phyloP scores from a whole-genome alignment of 2,113 vertebrate species.

The Phrynosoma blainvillii region DNA sequence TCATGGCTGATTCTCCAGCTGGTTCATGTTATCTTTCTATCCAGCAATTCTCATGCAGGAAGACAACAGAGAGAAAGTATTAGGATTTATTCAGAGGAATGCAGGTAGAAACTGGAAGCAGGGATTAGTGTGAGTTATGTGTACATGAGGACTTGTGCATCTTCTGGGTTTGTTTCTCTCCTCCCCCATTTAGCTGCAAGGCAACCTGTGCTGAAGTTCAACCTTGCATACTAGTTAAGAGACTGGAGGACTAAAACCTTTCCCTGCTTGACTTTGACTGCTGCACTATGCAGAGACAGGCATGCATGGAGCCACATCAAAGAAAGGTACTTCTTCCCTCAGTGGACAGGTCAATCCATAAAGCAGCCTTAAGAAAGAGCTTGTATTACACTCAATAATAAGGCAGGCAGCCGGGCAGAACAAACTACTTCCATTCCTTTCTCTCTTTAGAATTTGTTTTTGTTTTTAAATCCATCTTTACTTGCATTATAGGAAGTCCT shows the following conservation, averaged over 20 bases:
- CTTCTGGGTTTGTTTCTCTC: too few relatives aligned
- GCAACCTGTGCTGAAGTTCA: background rate
- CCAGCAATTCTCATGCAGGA: too few relatives aligned
- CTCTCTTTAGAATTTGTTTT: background rate
- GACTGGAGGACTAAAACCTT: background rate
- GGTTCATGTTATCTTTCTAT: too few relatives aligned
- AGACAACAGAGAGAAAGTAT: too few relatives aligned
- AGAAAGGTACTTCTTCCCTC: background rate
- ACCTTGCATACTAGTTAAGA: background rate
- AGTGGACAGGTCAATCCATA: background rate
- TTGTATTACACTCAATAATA: background rate
- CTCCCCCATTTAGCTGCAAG: too few relatives aligned
- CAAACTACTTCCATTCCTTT: background rate
- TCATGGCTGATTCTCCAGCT: background rate
- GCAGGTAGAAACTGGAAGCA: too few relatives aligned
- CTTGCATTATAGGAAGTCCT: background rate
- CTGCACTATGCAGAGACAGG: background rate
- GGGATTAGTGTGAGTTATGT: too few relatives aligned
- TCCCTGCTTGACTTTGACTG: background rate
- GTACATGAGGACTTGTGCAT: too few relatives aligned
- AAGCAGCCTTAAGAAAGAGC: background rate
- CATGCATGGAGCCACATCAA: background rate
- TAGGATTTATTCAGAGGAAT: too few relatives aligned
- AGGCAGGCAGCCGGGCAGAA: background rate
- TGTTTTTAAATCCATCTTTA: background rate